Evolutionary conservation across 2,113 vertebrate species (phyloP), one percentile per base, ranked within the genome.

Genomic region (Pedetes capensis): DNA sequence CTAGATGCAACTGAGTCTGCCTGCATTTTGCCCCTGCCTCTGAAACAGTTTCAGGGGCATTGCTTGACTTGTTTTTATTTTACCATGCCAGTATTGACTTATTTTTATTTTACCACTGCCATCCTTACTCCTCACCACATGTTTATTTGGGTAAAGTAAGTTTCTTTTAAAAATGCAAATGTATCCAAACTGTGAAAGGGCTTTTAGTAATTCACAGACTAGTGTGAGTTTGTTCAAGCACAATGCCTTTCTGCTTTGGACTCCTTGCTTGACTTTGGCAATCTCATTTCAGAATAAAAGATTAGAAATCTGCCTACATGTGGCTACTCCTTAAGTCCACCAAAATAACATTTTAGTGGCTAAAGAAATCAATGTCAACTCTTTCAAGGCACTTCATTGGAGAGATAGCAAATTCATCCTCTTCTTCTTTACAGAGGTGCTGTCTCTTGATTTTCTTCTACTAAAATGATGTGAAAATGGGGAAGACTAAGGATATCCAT

Each of bases 161-260:
- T 76, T 37, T 74, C 53, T 81, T 75, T 71, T 72, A 71, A 87
- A 87, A 87, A 96, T 84, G 29, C n/a, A 95, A 75, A 72, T 76
- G 27, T 42, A 61, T 32, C 39, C n/a, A 29, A 37, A 63, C 32
- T 71, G 44, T 49, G 93, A 64, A 95, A 87, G 71, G 74, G 23
- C 37, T 69, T 91, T 93, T 32, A 32, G 32, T 75, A 74, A 89
- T 89, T 88, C 85, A 93, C 49, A 93, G 27, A 8, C 32, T 37
- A 27, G n/a, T 57, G 12, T 88, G 71, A 87, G 87, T 87, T 93
- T 90, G 81, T 84, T 90, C 44, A 34, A 79, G 64, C 4, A 51
- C 89, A 96, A 34, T 89, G 75, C n/a, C 57, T 76, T 75, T 92
- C 47, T 84, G 34, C 25, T 91, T 63, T n/a, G 13, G 14, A 61